Conservation (phyloP, 2,888 invertebrate species). For the Norana najaformis region DNA sequence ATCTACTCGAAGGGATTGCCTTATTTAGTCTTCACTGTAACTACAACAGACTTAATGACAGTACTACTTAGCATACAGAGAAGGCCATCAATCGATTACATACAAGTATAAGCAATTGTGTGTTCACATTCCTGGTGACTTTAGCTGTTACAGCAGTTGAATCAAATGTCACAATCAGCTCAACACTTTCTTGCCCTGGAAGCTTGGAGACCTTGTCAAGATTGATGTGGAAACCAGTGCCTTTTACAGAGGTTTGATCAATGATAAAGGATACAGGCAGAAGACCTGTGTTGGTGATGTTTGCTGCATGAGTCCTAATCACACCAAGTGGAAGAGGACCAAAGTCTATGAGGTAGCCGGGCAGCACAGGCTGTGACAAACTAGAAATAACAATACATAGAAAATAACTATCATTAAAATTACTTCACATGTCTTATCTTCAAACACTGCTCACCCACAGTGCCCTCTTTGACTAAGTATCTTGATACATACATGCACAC, state of each 20-base stretch:
- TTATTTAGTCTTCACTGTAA: neutral
- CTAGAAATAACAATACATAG: neutral
- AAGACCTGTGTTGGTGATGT: constrained; percentile 60
- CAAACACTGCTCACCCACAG: too few species aligned
- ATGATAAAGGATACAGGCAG: constrained; percentile 60
- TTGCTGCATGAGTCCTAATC: constrained; percentile 58
- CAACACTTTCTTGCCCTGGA: constrained; percentile 56
- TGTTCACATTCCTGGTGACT: neutral
- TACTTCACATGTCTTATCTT: too few species aligned
- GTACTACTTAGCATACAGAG: neutral
- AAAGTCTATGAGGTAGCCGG: constrained; percentile 61
- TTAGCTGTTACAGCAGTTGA: neutral
- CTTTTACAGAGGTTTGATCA: constrained; percentile 42
- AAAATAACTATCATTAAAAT: neutral
- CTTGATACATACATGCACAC: too few species aligned
- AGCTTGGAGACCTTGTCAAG: constrained; percentile 49
- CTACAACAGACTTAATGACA: neutral
- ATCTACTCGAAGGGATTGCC: neutral
- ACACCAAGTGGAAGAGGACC: constrained; percentile 62
- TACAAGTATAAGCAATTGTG: constrained; percentile 5
- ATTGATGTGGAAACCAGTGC: neutral
- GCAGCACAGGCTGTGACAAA: constrained; percentile 45
- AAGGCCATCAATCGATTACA: neutral
- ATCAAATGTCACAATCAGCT: constrained; percentile 49
- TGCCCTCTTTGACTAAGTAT: too few species aligned